Evolutionary conservation across 1,140 invertebrate genomes (phyloP).

Genomic region (Anastrepha obliqua): DNA sequence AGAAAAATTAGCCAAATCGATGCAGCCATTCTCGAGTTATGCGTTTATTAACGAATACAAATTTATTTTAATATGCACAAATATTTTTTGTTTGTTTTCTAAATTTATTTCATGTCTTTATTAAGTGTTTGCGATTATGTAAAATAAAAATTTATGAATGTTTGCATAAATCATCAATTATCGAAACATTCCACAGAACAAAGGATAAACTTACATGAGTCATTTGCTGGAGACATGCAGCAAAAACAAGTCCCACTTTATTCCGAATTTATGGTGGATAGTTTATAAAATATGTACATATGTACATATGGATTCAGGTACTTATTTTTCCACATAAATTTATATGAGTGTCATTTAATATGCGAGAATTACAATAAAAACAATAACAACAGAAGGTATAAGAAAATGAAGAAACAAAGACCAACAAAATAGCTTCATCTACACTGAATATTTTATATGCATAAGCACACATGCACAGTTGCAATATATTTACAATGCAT

Average conservation of each 20-base stretch:
- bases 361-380: constrained; percentile 1
- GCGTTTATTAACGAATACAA: too few species aligned
- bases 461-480: background rate
- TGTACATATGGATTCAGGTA: background rate
- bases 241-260: background rate
- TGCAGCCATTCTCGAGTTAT: too few species aligned
- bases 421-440: constrained; percentile 15
- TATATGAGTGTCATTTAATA: constrained; percentile 31
- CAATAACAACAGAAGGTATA: background rate
- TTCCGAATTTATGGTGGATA: background rate
- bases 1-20: too few species aligned
- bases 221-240: background rate
- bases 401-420: constrained; percentile 37
- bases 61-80: too few species aligned
- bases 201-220: background rate
- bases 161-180: constrained; percentile 49
- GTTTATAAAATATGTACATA: background rate
- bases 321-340: constrained; percentile 30
- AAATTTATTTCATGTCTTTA: background rate
- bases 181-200: background rate
- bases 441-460: background rate
- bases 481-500: background rate
- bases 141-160: constrained; percentile 41
- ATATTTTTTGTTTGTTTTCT: too few species aligned
- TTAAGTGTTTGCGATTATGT: constrained; percentile 28